These are phyloP conservation scores for Mesocentrotus franciscanus DNA, from an alignment of 53 echinoderm and acorn worm species.

Conservation along the genomic window DNA sequence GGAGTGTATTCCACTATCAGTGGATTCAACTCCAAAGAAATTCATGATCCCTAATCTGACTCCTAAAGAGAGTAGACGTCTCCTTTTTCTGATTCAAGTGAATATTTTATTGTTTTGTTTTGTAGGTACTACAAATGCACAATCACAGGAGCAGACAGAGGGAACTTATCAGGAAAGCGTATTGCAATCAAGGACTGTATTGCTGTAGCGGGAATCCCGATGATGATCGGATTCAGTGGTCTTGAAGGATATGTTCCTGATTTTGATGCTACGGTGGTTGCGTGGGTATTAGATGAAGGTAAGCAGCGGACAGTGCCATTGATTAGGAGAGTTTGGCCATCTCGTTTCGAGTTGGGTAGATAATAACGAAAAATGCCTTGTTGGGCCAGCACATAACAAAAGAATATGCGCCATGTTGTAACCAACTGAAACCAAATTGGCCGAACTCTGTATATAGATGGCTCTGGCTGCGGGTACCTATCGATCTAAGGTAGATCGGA, in stretches of 20 bases:
- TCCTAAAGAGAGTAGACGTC: no score
- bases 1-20: no score
- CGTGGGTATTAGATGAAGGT: constrained; percentile 67
- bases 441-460: no score
- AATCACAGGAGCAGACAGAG: constrained; percentile 52
- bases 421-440: no score
- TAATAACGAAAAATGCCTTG: no score
- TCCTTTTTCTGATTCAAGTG: no score
- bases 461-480: no score
- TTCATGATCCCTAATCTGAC: no score
- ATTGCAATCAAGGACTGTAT: constrained; percentile 69
- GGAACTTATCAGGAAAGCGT: constrained; percentile 65
- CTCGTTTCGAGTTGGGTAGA: neutral
- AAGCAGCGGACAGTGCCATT: neutral
- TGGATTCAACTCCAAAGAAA: no score
- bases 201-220: constrained; percentile 67
- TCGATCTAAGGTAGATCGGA: no score
- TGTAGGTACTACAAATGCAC: constrained; percentile 57
- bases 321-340: neutral
- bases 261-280: constrained; percentile 70
- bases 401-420: no score
- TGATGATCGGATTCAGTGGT: constrained; percentile 62
- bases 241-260: constrained; percentile 70
- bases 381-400: no score
- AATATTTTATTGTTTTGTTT: neutral